phyloP scores from a whole-genome alignment of 2,113 vertebrate genomes.

The Coptodon rendalli region DNA sequence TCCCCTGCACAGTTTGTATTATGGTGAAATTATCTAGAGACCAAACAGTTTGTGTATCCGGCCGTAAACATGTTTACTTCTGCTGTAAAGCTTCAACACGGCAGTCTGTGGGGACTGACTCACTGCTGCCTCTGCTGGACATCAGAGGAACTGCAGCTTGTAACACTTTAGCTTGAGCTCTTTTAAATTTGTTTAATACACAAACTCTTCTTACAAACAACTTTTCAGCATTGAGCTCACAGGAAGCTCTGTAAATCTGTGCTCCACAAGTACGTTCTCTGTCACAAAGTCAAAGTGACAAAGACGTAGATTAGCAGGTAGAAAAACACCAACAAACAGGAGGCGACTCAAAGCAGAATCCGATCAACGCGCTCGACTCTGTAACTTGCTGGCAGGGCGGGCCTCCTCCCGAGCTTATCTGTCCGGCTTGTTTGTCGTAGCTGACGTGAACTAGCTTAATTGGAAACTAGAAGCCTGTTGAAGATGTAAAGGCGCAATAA shows the following conservation, averaged over 20 bases:
- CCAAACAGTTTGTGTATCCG: background rate
- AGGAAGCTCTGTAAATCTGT: background rate
- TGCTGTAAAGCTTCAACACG: background rate
- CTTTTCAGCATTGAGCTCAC: background rate
- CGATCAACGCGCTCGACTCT: background rate
- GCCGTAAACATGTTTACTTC: background rate
- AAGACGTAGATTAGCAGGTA: background rate
- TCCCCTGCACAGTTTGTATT: background rate
- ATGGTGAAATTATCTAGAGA: background rate
- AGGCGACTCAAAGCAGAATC: background rate
- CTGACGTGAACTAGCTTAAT: slow-evolving; percentile 11
- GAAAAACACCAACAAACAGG: background rate
- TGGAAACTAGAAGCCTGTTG: slow-evolving; percentile 25
- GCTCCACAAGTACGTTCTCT: fast-evolving
- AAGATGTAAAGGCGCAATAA: background rate
- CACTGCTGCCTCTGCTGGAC: background rate
- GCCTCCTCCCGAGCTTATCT: background rate
- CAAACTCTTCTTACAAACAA: background rate
- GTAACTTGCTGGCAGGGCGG: background rate
- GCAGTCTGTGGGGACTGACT: fast-evolving
- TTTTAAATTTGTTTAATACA: background rate
- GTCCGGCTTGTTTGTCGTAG: background rate
- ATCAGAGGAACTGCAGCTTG: background rate
- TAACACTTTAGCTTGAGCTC: background rate
- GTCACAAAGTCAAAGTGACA: background rate